Conservation (phyloP, 1,140 invertebrate genomes). For the Chymomyza costata region DNA sequence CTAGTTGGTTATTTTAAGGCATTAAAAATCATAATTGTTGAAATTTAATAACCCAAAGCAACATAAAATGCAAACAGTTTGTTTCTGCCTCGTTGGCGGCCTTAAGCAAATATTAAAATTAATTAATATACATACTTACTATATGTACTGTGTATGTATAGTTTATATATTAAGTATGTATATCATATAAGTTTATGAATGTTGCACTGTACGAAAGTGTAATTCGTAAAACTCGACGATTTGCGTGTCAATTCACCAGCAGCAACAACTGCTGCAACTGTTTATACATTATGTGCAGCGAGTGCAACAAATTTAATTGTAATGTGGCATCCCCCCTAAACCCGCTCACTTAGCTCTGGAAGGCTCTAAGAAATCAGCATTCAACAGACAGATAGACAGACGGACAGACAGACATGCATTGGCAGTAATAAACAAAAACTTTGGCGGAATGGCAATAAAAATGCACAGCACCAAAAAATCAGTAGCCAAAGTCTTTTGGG, state of each 20-base stretch:
- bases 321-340: slow-evolving; percentile 31
- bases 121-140: not conserved
- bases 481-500: too few relatives aligned
- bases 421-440: slow-evolving; percentile 58
- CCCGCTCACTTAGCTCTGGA: too few relatives aligned
- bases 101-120: slow-evolving; percentile 42
- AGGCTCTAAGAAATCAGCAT: slow-evolving; percentile 16
- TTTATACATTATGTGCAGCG: slow-evolving; percentile 71
- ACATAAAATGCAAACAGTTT: slow-evolving; percentile 29
- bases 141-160: too few relatives aligned
- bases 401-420: slow-evolving; percentile 47
- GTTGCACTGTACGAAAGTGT: slow-evolving; percentile 10
- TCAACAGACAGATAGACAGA: slow-evolving; percentile 22
- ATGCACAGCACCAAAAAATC: slow-evolving; percentile 61
- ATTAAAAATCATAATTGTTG: slow-evolving; percentile 12
- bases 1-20: too few relatives aligned
- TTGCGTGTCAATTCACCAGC: slow-evolving; percentile 57
- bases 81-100: slow-evolving; percentile 58
- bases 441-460: slow-evolving; percentile 67
- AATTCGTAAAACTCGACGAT: slow-evolving; percentile 31
- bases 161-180: too few relatives aligned
- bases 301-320: slow-evolving; percentile 72
- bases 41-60: slow-evolving; percentile 37
- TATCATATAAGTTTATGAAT: slow-evolving; percentile 9
- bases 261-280: slow-evolving; percentile 36